Conservation (phyloP, 2,888 invertebrate genomes). For the Sarcophaga subvicina region DNA sequence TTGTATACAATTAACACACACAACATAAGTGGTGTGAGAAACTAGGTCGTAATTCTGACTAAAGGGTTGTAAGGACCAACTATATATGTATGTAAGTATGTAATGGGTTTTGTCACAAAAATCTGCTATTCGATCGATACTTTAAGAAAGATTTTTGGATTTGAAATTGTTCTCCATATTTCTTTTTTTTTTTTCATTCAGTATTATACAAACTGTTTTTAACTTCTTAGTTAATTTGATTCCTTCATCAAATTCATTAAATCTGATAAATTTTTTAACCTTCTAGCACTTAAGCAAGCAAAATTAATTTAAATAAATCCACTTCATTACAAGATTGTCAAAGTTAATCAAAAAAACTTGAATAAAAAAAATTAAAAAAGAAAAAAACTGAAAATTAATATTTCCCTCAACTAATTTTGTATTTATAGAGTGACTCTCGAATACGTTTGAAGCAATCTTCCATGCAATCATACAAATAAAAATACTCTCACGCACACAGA, state of each 20-base stretch:
- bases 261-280: neutral
- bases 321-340: neutral
- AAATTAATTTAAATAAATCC: neutral
- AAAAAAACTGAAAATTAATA: neutral
- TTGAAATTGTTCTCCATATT: neutral
- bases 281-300: neutral
- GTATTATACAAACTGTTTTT: neutral
- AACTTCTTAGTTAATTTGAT: no score
- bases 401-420: constrained; percentile 40
- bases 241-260: neutral
- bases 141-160: no score
- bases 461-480: no score
- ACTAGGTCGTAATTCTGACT: no score
- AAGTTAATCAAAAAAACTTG: neutral
- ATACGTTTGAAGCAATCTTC: no score
- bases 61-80: no score
- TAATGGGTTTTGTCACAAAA: no score
- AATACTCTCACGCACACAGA: no score
- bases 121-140: no score
- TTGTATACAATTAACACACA: no score
- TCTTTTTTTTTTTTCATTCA: neutral
- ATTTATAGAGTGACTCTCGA: constrained; percentile 34
- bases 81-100: no score
- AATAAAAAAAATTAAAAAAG: neutral
- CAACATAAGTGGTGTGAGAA: no score